Conservation (phyloP, 2,797 vertebrate genomes). For the Gambelia wislizenii region DNA sequence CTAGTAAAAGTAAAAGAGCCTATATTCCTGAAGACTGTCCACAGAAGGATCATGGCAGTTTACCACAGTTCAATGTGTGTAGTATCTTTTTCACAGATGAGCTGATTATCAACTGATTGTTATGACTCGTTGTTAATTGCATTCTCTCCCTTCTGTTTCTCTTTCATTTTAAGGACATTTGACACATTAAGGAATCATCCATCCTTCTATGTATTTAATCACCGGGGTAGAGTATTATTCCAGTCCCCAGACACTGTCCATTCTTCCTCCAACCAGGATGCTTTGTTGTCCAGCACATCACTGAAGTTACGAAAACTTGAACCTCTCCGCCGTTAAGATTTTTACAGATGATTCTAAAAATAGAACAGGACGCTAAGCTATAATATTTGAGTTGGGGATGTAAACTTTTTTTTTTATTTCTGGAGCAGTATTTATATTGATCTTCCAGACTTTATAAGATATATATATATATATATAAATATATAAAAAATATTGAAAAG, state of each 20-base stretch:
- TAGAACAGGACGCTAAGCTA: slow-evolving; percentile 85
- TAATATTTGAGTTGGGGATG: slow-evolving; percentile 79
- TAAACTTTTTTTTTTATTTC: slow-evolving; percentile 77
- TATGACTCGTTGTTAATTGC: slow-evolving; percentile 50
- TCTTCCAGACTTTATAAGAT: slow-evolving; percentile 81
- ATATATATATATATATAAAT: slow-evolving; percentile 51
- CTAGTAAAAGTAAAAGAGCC: not conserved
- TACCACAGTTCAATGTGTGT: not conserved
- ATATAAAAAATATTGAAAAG: slow-evolving; percentile 63
- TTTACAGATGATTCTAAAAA: slow-evolving; percentile 76
- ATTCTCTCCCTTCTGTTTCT: slow-evolving; percentile 62
- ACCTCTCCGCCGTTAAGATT: slow-evolving; percentile 89
- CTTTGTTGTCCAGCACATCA: slow-evolving; percentile 86
- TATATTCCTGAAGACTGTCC: not conserved
- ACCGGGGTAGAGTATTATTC: slow-evolving; percentile 93
- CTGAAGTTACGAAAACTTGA: slow-evolving; percentile 95
- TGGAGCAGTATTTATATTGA: slow-evolving; percentile 87
- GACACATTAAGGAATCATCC: slow-evolving; percentile 98
- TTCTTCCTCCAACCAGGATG: slow-evolving; percentile 84
- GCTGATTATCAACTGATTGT: slow-evolving; percentile 35
- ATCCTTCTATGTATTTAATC: slow-evolving; percentile 98
- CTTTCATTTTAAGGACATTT: slow-evolving; percentile 85
- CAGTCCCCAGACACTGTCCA: slow-evolving; percentile 85
- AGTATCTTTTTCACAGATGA: slow-evolving; percentile 3
- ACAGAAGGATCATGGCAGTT: not conserved